Base-by-base conservation (phyloP, 2,113 vertebrate species). In the Camelus dromedarius region DNA sequence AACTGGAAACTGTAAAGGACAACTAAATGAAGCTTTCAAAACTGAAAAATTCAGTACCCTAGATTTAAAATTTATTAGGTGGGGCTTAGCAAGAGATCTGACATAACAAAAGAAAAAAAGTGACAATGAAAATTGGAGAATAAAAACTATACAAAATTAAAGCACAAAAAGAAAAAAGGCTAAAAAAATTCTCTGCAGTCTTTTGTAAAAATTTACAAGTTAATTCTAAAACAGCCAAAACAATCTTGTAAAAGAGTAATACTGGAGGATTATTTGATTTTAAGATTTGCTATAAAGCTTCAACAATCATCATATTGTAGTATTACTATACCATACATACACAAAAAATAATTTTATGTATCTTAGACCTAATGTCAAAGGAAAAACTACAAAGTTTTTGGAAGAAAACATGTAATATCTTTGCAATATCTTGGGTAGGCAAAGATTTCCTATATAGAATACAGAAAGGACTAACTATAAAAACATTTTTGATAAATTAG, bases 151-250 rank as follows among this genome's bases (percentile, higher is more conserved):
- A 64, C 8, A 79, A 72, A 92, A 72, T 12, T 82, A 6, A 93
- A 54, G 46, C n/a, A 89, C 26, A 72, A 10, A 69, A 77, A 83
- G 16, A 82, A 64, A 82, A 95, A n/a, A 5, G 0, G 8, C 52
- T 8, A 92, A 89, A 96, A 64, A 70, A 69, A 60, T 62, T 5
- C 18, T 12, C 10, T 66, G 5, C 4, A 94, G 18, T 58, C 11
- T 75, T 95, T 83, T 87, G 4, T 46, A 73, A 92, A 89, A 84
- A 52, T 42, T 38, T 83, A 12, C 6, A 54, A 52, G 50, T 77
- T 84, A 80, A 91, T 95, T 91, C 72, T 81, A 75, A 94, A 56
- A 60, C 16, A 82, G 72, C 54, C 15, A 66, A 81, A 89, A 30
- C 2, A 67, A 48, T 87, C 13, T 73, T 82, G 32, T 9, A 42